Evolutionary conservation across 2,797 vertebrate genomes (phyloP).

Genomic region (Salarias fasciatus): DNA sequence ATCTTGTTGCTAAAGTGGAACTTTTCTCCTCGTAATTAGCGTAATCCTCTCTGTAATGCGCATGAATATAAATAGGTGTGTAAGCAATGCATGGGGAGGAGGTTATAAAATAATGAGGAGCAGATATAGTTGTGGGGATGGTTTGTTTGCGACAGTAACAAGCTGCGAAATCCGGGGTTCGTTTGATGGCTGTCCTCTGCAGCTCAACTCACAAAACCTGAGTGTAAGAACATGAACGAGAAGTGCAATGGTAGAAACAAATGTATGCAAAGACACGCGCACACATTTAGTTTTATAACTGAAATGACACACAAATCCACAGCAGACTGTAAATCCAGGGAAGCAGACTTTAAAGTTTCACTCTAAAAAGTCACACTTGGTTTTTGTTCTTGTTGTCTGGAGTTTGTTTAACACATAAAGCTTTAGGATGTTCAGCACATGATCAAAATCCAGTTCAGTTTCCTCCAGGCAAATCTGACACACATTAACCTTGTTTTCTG

Average conservation of each 20-base stretch:
- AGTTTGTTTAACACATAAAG: too few species aligned
- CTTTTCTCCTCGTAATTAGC: slow-evolving; percentile 25
- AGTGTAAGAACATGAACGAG: neutral
- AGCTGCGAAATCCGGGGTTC: slow-evolving; percentile 1
- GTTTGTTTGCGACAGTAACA: slow-evolving; percentile 33
- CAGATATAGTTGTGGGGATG: slow-evolving; percentile 7
- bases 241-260: neutral
- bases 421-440: neutral
- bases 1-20: slow-evolving; percentile 9
- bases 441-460: neutral
- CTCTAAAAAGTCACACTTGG: neutral
- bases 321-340: neutral
- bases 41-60: neutral
- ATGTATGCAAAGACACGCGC: neutral
- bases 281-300: neutral
- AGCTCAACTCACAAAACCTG: slow-evolving; percentile 14
- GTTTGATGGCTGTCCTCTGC: slow-evolving; percentile 24
- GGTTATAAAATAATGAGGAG: slow-evolving; percentile 56
- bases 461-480: neutral
- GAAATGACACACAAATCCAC: neutral
- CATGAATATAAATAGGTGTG: slow-evolving; percentile 9
- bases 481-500: too few species aligned
- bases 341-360: neutral
- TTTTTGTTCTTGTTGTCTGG: neutral
- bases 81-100: slow-evolving; percentile 1